Conservation (phyloP, 2,797 vertebrate species). For the Anguilla obscura region DNA sequence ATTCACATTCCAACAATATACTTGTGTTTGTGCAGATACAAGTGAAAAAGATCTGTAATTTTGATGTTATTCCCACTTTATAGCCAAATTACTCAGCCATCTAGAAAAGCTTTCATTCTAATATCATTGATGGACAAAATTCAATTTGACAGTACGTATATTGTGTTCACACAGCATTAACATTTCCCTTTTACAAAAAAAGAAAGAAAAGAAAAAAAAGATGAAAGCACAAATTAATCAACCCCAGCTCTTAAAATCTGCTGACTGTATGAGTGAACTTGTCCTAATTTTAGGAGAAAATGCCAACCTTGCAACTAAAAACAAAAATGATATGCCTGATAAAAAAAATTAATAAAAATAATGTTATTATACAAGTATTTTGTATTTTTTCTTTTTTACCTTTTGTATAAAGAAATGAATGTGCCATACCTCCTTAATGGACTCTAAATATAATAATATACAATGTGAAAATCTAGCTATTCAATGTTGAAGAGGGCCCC, state of each 20-base stretch:
- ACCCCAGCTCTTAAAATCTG: neutral
- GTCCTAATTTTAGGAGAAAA: neutral
- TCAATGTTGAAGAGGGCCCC: slow-evolving; percentile 61
- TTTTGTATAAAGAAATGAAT: neutral
- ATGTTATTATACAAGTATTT: neutral
- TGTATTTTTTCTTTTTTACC: slow-evolving; percentile 42
- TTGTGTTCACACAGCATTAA: neutral
- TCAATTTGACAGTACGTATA: neutral
- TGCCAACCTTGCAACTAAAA: neutral
- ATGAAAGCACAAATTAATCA: neutral
- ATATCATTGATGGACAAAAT: neutral
- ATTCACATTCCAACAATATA: neutral
- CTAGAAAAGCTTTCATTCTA: neutral
- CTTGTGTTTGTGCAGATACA: neutral
- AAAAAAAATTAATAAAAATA: neutral
- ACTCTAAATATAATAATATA: slow-evolving; percentile 54
- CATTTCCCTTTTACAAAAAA: neutral
- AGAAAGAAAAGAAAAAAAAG: too few relatives aligned
- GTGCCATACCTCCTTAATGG: neutral
- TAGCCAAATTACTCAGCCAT: neutral
- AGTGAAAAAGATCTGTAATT: neutral
- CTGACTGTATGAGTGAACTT: neutral
- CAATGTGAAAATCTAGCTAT: slow-evolving; percentile 55
- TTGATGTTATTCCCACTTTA: neutral
- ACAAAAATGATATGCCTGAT: neutral